phyloP scores from a whole-genome alignment of 2,113 vertebrate species.

The Thamnophis sirtalis region DNA sequence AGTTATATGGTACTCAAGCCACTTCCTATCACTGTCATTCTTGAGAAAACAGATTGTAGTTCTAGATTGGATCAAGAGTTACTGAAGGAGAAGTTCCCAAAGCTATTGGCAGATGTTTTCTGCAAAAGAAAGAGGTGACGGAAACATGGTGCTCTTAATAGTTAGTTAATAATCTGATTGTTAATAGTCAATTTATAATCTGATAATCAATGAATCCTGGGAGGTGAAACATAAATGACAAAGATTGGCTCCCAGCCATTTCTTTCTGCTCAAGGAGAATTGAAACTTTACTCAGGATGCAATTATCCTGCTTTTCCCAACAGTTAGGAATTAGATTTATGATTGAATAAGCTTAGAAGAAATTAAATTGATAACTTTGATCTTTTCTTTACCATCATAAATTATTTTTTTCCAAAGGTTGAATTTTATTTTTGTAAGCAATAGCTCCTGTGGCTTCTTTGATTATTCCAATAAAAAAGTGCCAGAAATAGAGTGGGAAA shows the following conservation, averaged over 20 bases:
- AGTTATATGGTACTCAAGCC: not conserved
- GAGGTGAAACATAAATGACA: not conserved
- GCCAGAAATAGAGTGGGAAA: slow-evolving; percentile 1
- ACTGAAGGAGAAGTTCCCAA: not conserved
- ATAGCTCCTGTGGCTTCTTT: slow-evolving; percentile 22
- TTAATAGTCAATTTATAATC: not conserved
- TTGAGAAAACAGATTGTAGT: not conserved
- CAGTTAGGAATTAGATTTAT: slow-evolving; percentile 27
- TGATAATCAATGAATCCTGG: not conserved
- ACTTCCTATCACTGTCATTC: not conserved
- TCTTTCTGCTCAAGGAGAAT: not conserved
- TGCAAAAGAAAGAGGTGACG: no score
- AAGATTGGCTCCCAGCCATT: not conserved
- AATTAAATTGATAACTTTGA: not conserved
- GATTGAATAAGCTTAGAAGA: slow-evolving; percentile 20
- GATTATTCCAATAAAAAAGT: slow-evolving; percentile 23
- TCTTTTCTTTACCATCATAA: slow-evolving; percentile 16
- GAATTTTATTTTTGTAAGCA: slow-evolving; percentile 12
- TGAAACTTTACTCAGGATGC: not conserved
- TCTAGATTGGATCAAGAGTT: not conserved
- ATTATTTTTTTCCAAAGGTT: not conserved
- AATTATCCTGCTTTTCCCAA: slow-evolving; percentile 20
- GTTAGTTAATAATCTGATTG: not conserved
- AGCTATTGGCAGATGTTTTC: not conserved
- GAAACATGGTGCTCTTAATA: not conserved